phyloP scores from a whole-genome alignment of 2,797 vertebrate genomes.

The Champsocephalus esox region DNA sequence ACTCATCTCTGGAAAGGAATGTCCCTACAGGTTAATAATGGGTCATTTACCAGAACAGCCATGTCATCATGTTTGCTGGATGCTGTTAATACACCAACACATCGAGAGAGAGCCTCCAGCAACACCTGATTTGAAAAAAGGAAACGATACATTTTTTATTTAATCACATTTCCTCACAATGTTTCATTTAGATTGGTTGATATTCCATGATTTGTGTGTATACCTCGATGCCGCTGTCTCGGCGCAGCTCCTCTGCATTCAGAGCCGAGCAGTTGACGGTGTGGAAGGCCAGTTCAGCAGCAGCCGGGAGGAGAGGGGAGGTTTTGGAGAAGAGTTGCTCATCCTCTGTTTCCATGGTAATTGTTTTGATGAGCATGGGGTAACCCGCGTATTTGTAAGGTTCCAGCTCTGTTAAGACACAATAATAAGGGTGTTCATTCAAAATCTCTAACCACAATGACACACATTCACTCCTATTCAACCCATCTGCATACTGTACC shows the following conservation, averaged over 20 bases:
- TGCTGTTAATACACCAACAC: conserved; percentile 92
- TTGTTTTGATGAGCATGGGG: conserved; percentile 98
- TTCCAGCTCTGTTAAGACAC: conserved; percentile 88
- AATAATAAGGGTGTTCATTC: neutral
- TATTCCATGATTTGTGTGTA: neutral
- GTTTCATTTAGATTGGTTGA: neutral
- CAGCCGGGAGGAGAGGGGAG: conserved; percentile 93
- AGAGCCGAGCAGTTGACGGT: conserved; percentile 98
- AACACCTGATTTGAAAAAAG: conserved; percentile 84
- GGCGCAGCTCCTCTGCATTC: conserved; percentile 97
- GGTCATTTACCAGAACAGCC: conserved; percentile 91
- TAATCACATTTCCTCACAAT: no score
- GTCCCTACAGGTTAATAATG: neutral
- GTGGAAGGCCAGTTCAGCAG: conserved; percentile 94
- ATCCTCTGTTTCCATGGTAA: conserved; percentile 96
- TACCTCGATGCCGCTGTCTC: conserved; percentile 98
- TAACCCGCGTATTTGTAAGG: conserved; percentile 99
- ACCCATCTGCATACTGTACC: conserved; percentile 73
- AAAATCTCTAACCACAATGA: neutral
- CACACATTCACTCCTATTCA: neutral
- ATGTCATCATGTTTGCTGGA: conserved; percentile 96
- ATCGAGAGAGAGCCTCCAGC: conserved; percentile 94
- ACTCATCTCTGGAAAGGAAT: neutral
- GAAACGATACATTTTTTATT: neutral
- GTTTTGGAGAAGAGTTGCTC: conserved; percentile 95